Evolutionary conservation across 1,140 invertebrate genomes (phyloP).

Genomic region (Whitmania pigra): DNA sequence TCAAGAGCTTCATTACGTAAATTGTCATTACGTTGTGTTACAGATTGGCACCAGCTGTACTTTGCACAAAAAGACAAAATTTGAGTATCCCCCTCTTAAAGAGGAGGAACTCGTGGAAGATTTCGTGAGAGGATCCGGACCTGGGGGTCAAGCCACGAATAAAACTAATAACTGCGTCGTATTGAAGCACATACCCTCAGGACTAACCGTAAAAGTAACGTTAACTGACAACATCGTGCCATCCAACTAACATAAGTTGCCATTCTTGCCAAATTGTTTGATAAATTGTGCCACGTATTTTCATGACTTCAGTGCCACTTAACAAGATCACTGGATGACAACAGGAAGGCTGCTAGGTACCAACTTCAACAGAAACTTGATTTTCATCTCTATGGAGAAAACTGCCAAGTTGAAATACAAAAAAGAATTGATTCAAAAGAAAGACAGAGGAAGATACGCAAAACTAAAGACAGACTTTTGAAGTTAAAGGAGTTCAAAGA

Average conservation of each 20-base stretch:
- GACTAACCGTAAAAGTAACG: constrained; percentile 36
- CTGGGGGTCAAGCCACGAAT: constrained; percentile 72
- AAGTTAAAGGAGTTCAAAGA: constrained; percentile 46
- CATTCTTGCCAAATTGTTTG: too few species aligned
- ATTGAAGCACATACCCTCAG: constrained; percentile 66
- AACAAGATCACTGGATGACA: constrained; percentile 58
- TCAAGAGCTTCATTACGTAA: too few species aligned
- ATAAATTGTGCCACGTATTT: constrained; percentile 30
- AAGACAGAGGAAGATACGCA: constrained; percentile 31
- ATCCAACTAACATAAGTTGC: too few species aligned
- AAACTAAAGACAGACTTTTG: constrained; percentile 37
- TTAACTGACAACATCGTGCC: background rate
- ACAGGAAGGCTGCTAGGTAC: constrained; percentile 58
- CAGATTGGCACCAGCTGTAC: too few species aligned
- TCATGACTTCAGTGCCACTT: constrained; percentile 62
- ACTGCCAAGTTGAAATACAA: constrained; percentile 57
- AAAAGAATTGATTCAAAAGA: constrained; percentile 44
- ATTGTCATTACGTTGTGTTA: too few species aligned
- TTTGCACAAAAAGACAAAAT: background rate
- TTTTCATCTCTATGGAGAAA: constrained; percentile 55
- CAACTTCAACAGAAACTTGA: constrained; percentile 61
- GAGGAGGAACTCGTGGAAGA: constrained; percentile 63
- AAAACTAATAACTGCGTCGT: constrained; percentile 71
- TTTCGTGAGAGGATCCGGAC: constrained; percentile 67
- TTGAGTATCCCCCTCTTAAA: constrained; percentile 4